Conservation (phyloP, 1,140 invertebrate genomes). For the Galleria mellonella region DNA sequence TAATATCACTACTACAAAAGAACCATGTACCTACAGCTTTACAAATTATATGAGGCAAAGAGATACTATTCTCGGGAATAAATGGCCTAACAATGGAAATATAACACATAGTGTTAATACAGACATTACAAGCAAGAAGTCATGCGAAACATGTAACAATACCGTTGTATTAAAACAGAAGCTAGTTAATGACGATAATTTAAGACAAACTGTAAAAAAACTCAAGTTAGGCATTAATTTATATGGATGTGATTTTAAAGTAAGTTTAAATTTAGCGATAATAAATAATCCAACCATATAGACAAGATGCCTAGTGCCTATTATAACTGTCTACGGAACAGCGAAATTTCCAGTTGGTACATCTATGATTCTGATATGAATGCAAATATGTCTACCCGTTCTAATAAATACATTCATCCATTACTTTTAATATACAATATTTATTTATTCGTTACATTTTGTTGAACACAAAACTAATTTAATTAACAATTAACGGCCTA, state of each 20-base stretch:
- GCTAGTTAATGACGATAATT: conserved; percentile 21
- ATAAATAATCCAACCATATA: too few species aligned
- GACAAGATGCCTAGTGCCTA: too few species aligned
- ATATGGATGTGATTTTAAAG: conserved; percentile 68
- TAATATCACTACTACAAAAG: conserved; percentile 6
- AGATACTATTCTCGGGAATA: conserved; percentile 17
- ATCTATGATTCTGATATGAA: too few species aligned
- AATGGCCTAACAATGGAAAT: not conserved
- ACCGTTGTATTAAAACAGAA: conserved; percentile 41
- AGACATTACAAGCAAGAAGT: conserved; percentile 2
- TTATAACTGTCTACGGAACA: too few species aligned
- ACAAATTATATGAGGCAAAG: conserved; percentile 45
- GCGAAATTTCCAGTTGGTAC: too few species aligned
- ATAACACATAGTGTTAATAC: not conserved
- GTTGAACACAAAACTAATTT: too few species aligned
- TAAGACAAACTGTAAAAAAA: conserved; percentile 49
- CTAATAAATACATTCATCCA: too few species aligned
- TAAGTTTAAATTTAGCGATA: conserved; percentile 12
- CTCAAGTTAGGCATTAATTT: conserved; percentile 63
- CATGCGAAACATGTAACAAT: conserved; percentile 46
- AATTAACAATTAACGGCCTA: too few species aligned
- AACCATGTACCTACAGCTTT: conserved; percentile 36
- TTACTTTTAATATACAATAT: too few species aligned
- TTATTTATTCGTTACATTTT: too few species aligned
- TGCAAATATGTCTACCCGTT: too few species aligned